Evolutionary conservation across 2,888 invertebrate species (phyloP), one percentile per base, ranked within the genome.

Genomic region (Lordiphosa fenestrarum): DNA sequence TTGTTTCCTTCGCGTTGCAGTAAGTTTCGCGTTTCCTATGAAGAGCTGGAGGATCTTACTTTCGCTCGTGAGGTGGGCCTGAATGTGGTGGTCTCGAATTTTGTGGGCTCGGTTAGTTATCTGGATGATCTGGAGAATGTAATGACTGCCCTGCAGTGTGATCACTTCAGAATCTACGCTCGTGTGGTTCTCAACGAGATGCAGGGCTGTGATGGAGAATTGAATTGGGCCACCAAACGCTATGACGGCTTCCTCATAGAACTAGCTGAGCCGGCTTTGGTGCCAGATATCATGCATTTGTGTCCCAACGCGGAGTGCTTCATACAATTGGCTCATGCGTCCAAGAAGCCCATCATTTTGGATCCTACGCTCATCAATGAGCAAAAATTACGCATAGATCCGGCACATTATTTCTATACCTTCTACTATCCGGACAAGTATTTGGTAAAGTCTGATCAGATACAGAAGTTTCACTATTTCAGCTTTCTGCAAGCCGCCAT

Each of bases 381-480:
- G 21, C 72, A 80, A 10, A 71, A 66, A 9, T 51, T 86, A 3
- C 63, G 70, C 0, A 62, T 88, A 0, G 69, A 78, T 54, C 75
- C 83, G 1, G 60, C 53, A 0, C 71, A 86, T 44, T 78, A 83
- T 13, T 54, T 57, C 9, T 73, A 83, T 21, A 56, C 84, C 5
- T 87, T 86, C 52, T 85, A 71, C 38, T 88, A 85, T 64, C 88
- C 88, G 9, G 88, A 88, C 46, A 88, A 87, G 42, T 88, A 72
- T 41, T 4, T 88, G 23, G 55, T 86, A 5, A 74, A 66, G 0
- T 68, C 69, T 3, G 35, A 65, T 0, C 47, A 57, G 0, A 47
- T 58, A 0, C 46, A 33, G 0, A 19, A 37, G 3, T 44, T 52
- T 0, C 78, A 62, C 42, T 71, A 66, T 47, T 88, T 81, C 56